phyloP scores from a whole-genome alignment of 1,140 invertebrate genomes.

The Ladona fulva region DNA sequence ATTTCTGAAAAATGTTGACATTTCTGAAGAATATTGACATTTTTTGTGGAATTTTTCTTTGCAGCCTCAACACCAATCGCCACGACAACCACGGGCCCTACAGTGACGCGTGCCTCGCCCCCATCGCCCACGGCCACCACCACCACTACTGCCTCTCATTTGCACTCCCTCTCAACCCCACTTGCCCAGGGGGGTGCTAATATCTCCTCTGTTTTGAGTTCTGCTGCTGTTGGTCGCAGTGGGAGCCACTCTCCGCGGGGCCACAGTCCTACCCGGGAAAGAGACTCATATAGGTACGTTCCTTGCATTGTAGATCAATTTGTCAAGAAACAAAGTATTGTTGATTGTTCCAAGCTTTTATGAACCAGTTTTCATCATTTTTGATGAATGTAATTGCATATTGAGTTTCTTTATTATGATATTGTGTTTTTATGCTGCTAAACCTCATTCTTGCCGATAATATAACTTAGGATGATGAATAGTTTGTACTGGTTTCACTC shows the following conservation, averaged over 20 bases:
- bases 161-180: neutral
- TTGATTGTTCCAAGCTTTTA: too few species aligned
- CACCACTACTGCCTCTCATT: neutral
- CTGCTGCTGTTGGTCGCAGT: neutral
- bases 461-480: too few species aligned
- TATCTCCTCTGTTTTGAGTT: neutral
- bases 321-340: too few species aligned
- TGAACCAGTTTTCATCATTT: too few species aligned
- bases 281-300: slow-evolving; percentile 70
- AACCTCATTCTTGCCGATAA: too few species aligned
- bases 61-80: neutral
- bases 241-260: slow-evolving; percentile 57
- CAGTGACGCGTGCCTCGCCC: neutral
- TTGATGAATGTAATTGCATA: too few species aligned
- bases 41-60: neutral
- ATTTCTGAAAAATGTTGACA: too few species aligned
- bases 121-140: neutral
- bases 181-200: neutral
- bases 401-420: too few species aligned
- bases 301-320: too few species aligned
- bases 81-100: neutral
- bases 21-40: too few species aligned
- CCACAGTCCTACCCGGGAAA: slow-evolving; percentile 64
- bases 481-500: too few species aligned
- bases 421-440: too few species aligned